A percentile compares a stretch with the other conserved stretches of the same genome.
Evolutionary conservation across 2,797 vertebrate genomes (phyloP).

Genomic region (Esox lucius): DNA sequence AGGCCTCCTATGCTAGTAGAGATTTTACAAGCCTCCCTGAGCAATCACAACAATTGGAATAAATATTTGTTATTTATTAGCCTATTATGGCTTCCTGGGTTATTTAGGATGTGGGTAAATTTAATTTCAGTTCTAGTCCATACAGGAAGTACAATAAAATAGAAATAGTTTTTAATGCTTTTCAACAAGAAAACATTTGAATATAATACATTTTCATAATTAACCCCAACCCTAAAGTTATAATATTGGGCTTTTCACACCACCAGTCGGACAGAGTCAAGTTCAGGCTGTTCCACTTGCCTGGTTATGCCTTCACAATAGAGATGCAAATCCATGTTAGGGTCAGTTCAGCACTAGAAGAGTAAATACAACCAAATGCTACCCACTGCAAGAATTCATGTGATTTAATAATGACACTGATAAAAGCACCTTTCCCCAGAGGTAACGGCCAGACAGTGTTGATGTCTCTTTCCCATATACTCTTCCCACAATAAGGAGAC

Average conservation of each 20-base stretch:
- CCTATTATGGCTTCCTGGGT: neutral
- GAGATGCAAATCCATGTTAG: neutral
- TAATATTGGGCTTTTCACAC: neutral
- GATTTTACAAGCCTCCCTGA: neutral
- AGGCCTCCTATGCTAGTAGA: neutral
- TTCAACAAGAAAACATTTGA: too few species aligned
- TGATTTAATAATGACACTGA: constrained; percentile 2
- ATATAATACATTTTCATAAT: too few species aligned
- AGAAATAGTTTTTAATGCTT: too few species aligned
- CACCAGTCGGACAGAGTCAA: neutral
- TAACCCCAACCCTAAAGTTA: neutral
- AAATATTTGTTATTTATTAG: neutral
- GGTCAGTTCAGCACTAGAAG: neutral
- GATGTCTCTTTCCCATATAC: constrained; percentile 49
- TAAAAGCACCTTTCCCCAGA: neutral
- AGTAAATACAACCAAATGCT: neutral
- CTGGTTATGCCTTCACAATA: too few species aligned
- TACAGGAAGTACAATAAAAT: too few species aligned
- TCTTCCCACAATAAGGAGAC: constrained; percentile 34
- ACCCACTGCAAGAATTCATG: neutral
- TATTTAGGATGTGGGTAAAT: neutral
- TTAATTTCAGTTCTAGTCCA: too few species aligned
- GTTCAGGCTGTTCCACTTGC: neutral
- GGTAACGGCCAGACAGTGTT: neutral
- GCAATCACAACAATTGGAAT: neutral